Conservation (phyloP, 2,113 vertebrate species). For the Eptatretus burgeri region DNA sequence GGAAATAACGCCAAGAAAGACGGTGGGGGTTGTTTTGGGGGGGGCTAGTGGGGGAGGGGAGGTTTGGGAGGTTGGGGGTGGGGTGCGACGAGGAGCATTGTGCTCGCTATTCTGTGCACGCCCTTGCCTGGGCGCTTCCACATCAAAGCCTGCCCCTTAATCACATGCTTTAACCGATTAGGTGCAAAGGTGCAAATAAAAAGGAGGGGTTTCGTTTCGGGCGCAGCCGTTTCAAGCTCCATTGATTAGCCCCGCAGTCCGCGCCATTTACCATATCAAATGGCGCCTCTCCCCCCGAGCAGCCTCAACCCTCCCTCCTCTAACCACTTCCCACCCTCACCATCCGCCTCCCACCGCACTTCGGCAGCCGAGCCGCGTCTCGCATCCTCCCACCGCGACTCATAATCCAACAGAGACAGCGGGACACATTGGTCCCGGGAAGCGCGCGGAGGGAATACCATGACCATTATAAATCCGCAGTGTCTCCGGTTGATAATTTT, state of each 20-base stretch:
- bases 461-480: conserved; percentile 3
- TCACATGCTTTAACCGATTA: conserved; percentile 7
- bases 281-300: background rate
- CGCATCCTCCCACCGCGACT: no score
- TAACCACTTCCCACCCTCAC: background rate
- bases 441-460: background rate
- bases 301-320: background rate
- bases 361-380: no score
- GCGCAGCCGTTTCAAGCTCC: conserved; percentile 6
- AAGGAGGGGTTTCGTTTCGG: conserved; percentile 4
- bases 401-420: no score
- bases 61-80: no score
- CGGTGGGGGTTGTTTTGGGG: no score
- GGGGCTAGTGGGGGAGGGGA: no score
- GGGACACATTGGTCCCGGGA: background rate
- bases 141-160: conserved; percentile 5
- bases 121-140: background rate
- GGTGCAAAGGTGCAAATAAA: conserved; percentile 6
- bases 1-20: no score
- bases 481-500: conserved; percentile 4
- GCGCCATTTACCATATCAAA: conserved; percentile 6
- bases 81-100: no score
- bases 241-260: conserved; percentile 6
- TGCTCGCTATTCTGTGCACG: no score
- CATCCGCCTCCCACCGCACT: background rate